Percentiles rank a stretch among this genome's conserved stretches.
These are phyloP conservation scores for Wasmannia auropunctata DNA, from an alignment of 1,140 invertebrate species.

Conservation along the genomic window DNA sequence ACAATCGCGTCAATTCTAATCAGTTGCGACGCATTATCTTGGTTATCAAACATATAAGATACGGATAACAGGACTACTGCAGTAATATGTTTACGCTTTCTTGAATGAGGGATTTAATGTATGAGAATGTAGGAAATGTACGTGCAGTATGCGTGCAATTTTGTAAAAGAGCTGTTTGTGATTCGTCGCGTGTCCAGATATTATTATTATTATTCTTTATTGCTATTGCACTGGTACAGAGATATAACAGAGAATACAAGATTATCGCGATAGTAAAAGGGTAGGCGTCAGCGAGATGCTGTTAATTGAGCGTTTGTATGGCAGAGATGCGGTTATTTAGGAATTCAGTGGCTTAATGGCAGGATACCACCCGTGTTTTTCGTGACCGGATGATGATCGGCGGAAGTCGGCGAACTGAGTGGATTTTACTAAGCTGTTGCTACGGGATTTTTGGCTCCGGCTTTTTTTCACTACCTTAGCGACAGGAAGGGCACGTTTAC, in stretches of 20 bases:
- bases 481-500: background rate
- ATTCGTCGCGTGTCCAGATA: background rate
- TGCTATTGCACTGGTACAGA: too few relatives aligned
- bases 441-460: background rate
- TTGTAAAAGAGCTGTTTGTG: background rate
- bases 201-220: too few relatives aligned
- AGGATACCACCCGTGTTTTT: background rate
- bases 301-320: background rate
- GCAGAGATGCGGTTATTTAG: background rate
- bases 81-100: background rate
- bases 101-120: background rate
- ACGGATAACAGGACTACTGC: background rate
- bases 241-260: too few relatives aligned
- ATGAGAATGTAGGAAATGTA: too few relatives aligned
- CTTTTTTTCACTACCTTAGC: background rate
- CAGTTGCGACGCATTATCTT: too few relatives aligned
- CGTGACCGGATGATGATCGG: constrained; percentile 39
- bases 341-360: constrained; percentile 5
- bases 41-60: too few relatives aligned
- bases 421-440: background rate
- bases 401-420: constrained; percentile 12
- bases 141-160: constrained; percentile 10
- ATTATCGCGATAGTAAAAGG: too few relatives aligned
- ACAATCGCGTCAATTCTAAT: too few relatives aligned
- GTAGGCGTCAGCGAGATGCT: too few relatives aligned